These are phyloP conservation scores for Pipistrellus nathusii DNA, from an alignment of 2,797 vertebrate genomes.

Conservation along the genomic window DNA sequence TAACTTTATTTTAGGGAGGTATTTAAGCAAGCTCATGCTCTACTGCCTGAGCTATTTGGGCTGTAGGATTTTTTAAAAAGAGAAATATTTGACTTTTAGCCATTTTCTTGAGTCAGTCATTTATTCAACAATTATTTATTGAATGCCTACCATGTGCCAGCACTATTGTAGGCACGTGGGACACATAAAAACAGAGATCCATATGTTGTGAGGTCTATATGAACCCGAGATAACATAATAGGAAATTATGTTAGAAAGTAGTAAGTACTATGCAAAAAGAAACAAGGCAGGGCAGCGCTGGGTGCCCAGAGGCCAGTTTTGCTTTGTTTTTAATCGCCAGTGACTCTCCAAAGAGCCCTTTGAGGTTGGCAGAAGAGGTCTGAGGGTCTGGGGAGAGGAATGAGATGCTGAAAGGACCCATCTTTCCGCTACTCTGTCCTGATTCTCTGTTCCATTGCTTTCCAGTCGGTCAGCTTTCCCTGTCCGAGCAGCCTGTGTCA, in stretches of 20 bases:
- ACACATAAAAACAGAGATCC: neutral
- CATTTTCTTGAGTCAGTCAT: conserved; percentile 11
- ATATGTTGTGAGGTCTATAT: neutral
- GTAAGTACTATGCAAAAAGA: neutral
- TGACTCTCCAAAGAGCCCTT: neutral
- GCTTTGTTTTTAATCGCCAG: neutral
- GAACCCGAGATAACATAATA: neutral
- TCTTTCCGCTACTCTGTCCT: neutral
- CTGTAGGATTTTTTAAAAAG: neutral
- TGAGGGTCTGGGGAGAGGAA: neutral
- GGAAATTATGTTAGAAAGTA: neutral
- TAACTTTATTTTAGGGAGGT: conserved; percentile 15
- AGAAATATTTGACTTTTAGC: conserved; percentile 9
- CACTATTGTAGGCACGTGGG: neutral
- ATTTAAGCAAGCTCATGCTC: neutral
- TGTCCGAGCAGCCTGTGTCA: neutral
- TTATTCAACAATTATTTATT: conserved; percentile 3
- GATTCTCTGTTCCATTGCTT: neutral
- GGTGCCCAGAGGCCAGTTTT: neutral
- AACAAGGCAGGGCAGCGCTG: neutral
- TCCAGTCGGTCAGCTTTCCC: neutral
- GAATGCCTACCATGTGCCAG: neutral
- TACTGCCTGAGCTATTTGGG: neutral
- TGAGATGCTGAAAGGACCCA: neutral
- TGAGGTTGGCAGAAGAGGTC: neutral